phyloP scores from a whole-genome alignment of 2,113 vertebrate species.

The Poeciliopsis retropinna region DNA sequence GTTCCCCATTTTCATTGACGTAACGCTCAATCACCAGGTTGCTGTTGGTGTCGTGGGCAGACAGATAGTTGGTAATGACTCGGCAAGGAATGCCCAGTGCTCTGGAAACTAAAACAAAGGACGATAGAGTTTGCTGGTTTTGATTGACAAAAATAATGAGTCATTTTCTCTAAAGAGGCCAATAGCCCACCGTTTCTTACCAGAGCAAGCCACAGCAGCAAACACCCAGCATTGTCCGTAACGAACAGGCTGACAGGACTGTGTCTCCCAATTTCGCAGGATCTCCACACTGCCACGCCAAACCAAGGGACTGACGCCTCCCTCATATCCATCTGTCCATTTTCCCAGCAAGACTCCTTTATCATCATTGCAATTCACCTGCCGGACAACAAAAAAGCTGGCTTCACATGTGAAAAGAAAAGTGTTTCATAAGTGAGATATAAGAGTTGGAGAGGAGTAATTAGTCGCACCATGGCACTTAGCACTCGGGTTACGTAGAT shows the following conservation, averaged over 20 bases:
- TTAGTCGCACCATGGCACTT: slow-evolving; percentile 85
- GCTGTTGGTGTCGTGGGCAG: slow-evolving; percentile 90
- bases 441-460: background rate
- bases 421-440: background rate
- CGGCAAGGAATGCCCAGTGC: slow-evolving; percentile 89
- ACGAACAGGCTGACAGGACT: slow-evolving; percentile 84
- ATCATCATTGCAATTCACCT: slow-evolving; percentile 95
- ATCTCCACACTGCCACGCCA: slow-evolving; percentile 95
- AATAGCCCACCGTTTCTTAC: slow-evolving; percentile 75
- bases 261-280: slow-evolving; percentile 83
- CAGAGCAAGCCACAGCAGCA: slow-evolving; percentile 90
- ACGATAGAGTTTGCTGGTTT: background rate
- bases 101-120: slow-evolving; percentile 81
- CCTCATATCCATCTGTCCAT: slow-evolving; percentile 83
- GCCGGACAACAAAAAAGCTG: slow-evolving; percentile 6
- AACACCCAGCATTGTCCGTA: slow-evolving; percentile 99
- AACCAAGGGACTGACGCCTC: slow-evolving; percentile 86
- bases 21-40: slow-evolving; percentile 90
- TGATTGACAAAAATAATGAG: background rate
- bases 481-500: slow-evolving; percentile 89
- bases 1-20: slow-evolving; percentile 74
- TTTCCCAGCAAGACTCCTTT: slow-evolving; percentile 86
- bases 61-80: slow-evolving; percentile 90
- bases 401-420: background rate
- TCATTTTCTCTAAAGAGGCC: slow-evolving; percentile 36